Conservation (phyloP, 2,888 invertebrate species). For the Polydrusus cervinus region DNA sequence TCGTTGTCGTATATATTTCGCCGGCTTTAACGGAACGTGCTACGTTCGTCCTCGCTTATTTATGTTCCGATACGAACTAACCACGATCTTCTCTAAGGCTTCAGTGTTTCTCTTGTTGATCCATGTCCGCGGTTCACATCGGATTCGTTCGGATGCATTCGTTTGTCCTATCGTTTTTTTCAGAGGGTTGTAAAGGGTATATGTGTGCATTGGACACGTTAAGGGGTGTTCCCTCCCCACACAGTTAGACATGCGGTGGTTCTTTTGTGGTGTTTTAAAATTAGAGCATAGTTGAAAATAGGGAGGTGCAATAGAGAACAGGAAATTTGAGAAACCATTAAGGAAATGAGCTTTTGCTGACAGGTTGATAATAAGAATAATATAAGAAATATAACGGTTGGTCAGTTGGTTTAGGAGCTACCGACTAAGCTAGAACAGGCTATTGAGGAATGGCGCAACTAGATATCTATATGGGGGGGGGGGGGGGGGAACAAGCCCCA, state of each 20-base stretch:
- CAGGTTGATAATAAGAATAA: background rate
- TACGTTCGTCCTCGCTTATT: slow-evolving; percentile 47
- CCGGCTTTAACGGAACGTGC: slow-evolving; percentile 53
- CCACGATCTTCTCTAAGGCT: slow-evolving; percentile 29
- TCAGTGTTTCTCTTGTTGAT: slow-evolving; percentile 51
- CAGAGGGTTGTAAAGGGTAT: slow-evolving; percentile 39
- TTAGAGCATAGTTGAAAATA: slow-evolving; percentile 52
- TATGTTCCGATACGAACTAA: slow-evolving; percentile 63
- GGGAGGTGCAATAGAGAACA: slow-evolving; percentile 46
- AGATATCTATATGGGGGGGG: too few species aligned
- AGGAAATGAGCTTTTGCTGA: slow-evolving; percentile 5
- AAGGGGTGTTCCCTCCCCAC: slow-evolving; percentile 53
- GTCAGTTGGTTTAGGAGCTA: too few species aligned
- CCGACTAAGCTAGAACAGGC: too few species aligned
- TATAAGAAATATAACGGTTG: too few species aligned
- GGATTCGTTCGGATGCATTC: slow-evolving; percentile 22
- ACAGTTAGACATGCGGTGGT: slow-evolving; percentile 55
- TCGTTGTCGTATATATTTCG: slow-evolving; percentile 29
- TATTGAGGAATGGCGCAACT: too few species aligned
- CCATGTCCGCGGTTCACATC: slow-evolving; percentile 42
- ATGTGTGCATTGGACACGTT: slow-evolving; percentile 54
- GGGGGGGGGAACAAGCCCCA: too few species aligned
- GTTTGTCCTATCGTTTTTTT: slow-evolving; percentile 36
- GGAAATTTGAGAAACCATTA: slow-evolving; percentile 14
- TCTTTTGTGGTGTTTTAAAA: slow-evolving; percentile 60